Evolutionary conservation across 64 coral and sea anemone species (phyloP).

Genomic region (Actinia tenebrosa): DNA sequence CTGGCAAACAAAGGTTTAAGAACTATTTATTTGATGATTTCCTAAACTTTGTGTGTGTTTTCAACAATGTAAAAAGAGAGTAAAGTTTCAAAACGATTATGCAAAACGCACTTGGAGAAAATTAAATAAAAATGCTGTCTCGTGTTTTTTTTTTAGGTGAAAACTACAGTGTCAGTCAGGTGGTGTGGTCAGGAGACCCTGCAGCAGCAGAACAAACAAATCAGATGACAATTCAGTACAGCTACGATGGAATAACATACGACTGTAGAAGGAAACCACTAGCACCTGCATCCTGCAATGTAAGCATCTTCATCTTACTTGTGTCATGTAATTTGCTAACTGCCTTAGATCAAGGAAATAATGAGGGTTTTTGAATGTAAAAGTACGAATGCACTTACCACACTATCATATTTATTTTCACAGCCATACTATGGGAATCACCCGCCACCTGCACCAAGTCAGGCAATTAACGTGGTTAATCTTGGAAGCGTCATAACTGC

Average conservation of each 20-base stretch:
- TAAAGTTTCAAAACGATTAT: too few species aligned
- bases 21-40: too few species aligned
- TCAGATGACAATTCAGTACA: neutral
- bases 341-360: too few species aligned
- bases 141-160: neutral
- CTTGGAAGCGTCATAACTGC: neutral
- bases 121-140: neutral
- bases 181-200: conserved; percentile 1
- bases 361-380: too few species aligned
- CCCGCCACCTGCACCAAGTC: neutral
- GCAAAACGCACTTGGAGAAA: too few species aligned
- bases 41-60: too few species aligned
- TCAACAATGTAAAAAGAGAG: too few species aligned
- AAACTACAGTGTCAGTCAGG: neutral
- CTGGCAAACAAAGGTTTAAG: too few species aligned
- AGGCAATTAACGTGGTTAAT: neutral
- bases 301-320: neutral
- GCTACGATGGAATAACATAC: neutral
- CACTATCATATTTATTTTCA: neutral
- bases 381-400: too few species aligned
- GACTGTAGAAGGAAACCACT: neutral
- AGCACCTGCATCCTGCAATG: neutral
- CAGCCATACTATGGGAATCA: neutral
- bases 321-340: too few species aligned
- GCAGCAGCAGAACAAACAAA: neutral